Evolutionary conservation across 2,113 vertebrate species (phyloP).

Genomic region (human (Homo sapiens)): DNA sequence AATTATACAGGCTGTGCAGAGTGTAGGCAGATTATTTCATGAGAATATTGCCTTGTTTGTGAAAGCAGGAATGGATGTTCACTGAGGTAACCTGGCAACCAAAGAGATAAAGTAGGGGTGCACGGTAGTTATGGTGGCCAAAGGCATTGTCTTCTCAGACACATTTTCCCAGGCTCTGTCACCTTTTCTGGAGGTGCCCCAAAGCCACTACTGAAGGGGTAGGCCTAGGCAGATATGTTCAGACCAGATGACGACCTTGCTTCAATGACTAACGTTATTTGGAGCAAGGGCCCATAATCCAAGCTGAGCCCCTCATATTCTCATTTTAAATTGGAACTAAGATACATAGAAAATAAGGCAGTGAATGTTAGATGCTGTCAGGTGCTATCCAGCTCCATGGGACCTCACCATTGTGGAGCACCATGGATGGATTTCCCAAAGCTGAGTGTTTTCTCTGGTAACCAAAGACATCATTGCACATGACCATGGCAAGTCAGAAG

Average conservation of each 20-base stretch:
- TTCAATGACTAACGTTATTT: neutral
- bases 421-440: neutral
- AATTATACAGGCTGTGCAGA: neutral
- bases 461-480: neutral
- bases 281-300: neutral
- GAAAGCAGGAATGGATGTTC: neutral
- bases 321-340: slow-evolving; percentile 11
- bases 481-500: neutral
- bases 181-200: neutral
- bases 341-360: neutral
- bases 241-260: neutral
- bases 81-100: neutral
- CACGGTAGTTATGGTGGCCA: neutral
- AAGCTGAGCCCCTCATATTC: neutral
- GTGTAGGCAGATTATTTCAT: neutral
- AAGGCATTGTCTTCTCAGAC: neutral
- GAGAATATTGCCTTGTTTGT: slow-evolving; percentile 38
- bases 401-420: neutral
- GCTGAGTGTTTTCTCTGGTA: neutral
- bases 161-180: neutral
- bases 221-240: neutral
- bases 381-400: neutral
- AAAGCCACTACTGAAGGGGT: neutral
- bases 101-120: neutral
- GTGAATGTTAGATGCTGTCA: neutral